Evolutionary conservation across 2,113 vertebrate species (phyloP).

Genomic region (Zapornia atra): DNA sequence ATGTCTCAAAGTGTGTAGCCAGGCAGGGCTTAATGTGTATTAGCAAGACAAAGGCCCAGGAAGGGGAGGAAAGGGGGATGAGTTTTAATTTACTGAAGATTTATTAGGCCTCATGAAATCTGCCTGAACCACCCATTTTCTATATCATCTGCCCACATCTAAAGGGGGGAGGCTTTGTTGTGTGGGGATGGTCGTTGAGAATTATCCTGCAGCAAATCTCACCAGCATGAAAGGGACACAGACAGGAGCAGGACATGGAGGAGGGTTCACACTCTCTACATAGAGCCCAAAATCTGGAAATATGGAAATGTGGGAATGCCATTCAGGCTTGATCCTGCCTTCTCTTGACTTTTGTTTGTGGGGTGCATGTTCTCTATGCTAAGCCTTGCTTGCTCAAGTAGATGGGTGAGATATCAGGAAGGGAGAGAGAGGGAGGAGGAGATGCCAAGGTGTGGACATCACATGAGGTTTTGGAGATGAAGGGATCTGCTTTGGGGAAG

Average conservation of each 20-base stretch:
- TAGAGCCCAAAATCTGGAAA: slow-evolving; percentile 66
- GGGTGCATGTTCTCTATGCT: not conserved
- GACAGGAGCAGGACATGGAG: slow-evolving; percentile 25
- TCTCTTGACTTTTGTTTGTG: not conserved
- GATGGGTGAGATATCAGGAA: not conserved
- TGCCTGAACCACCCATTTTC: slow-evolving; percentile 78
- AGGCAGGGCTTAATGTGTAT: slow-evolving; percentile 81
- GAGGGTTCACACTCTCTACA: slow-evolving; percentile 6
- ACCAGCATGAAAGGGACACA: slow-evolving; percentile 10
- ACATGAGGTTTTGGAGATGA: not conserved
- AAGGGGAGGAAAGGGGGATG: slow-evolving; percentile 72
- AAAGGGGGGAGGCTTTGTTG: slow-evolving; percentile 72
- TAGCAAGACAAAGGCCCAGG: slow-evolving; percentile 80
- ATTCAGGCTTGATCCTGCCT: not conserved
- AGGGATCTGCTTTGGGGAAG: not conserved
- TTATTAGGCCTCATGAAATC: slow-evolving; percentile 85
- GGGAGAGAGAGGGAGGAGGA: not conserved
- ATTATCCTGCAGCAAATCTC: slow-evolving; percentile 80
- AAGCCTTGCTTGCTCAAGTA: not conserved
- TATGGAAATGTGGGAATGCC: slow-evolving; percentile 6
- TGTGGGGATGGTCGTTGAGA: slow-evolving; percentile 70
- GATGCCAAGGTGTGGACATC: not conserved
- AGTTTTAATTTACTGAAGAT: slow-evolving; percentile 85
- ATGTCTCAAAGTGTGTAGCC: slow-evolving; percentile 82
- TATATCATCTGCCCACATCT: slow-evolving; percentile 76